phyloP scores from a whole-genome alignment of 2,888 invertebrate species.

The Sphaerophoria taeniata region DNA sequence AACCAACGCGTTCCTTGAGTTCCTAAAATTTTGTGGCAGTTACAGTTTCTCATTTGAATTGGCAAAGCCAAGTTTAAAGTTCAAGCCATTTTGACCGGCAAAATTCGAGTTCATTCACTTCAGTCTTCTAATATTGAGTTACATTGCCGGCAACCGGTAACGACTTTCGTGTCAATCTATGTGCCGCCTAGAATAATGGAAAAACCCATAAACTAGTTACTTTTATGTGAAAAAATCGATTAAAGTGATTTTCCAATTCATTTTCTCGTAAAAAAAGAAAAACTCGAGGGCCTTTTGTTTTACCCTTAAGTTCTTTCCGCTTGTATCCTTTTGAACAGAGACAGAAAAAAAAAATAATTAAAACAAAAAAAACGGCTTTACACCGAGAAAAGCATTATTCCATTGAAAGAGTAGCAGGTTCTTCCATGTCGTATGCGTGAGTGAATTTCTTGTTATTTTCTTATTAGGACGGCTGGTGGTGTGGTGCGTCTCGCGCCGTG shows the following conservation, averaged over 20 bases:
- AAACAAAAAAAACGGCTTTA: background rate
- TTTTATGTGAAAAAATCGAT: conserved; percentile 65
- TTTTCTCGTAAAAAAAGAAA: conserved; percentile 31
- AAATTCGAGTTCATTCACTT: conserved; percentile 32
- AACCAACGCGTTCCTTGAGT: conserved; percentile 41
- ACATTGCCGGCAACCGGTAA: background rate
- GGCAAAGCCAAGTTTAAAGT: conserved; percentile 36
- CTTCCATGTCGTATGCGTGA: conserved; percentile 45
- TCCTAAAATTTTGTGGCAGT: conserved; percentile 14
- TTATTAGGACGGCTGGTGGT: conserved; percentile 24
- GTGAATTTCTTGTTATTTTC: conserved; percentile 12
- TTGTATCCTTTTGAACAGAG: conserved; percentile 6
- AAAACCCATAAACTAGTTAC: conserved; percentile 27
- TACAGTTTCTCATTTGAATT: conserved; percentile 35
- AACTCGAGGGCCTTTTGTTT: conserved; percentile 14
- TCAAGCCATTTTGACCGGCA: conserved; percentile 30
- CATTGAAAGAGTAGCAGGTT: conserved; percentile 26
- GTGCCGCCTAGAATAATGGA: background rate
- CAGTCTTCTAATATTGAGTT: background rate
- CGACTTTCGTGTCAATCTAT: background rate
- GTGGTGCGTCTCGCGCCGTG: background rate
- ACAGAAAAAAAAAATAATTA: background rate
- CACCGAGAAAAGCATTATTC: background rate
- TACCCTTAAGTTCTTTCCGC: conserved; percentile 40
- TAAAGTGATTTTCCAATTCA: conserved; percentile 48